Evolutionary conservation across 2,797 vertebrate genomes (phyloP).

Genomic region (Lates japonicus): DNA sequence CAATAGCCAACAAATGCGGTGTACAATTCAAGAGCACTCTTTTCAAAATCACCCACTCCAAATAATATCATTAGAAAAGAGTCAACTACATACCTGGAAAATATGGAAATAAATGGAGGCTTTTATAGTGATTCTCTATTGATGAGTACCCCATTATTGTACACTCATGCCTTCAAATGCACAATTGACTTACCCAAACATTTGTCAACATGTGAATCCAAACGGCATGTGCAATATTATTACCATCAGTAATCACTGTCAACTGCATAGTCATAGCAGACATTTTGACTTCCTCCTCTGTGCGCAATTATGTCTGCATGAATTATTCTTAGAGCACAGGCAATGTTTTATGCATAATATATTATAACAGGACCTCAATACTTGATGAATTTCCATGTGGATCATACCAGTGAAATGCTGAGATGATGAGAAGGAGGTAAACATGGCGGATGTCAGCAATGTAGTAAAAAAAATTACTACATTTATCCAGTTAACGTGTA

Average conservation of each 20-base stretch:
- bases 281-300: conserved; percentile 60
- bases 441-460: conserved; percentile 17
- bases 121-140: neutral
- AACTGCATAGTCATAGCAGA: conserved; percentile 50
- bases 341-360: conserved; percentile 70
- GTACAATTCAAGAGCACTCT: neutral
- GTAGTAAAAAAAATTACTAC: conserved; percentile 25
- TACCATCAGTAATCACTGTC: conserved; percentile 49
- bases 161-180: conserved; percentile 23
- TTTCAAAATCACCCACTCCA: neutral
- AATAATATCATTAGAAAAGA: conserved; percentile 7
- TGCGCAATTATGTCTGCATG: conserved; percentile 65
- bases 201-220: conserved; percentile 36
- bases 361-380: conserved; percentile 54
- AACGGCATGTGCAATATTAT: conserved; percentile 33
- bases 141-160: neutral
- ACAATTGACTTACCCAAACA: conserved; percentile 18
- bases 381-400: conserved; percentile 27
- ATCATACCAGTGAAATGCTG: conserved; percentile 25
- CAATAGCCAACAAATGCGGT: conserved; percentile 5
- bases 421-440: conserved; percentile 51
- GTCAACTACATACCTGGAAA: neutral
- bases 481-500: neutral
- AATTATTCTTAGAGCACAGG: conserved; percentile 65
- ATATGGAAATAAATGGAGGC: neutral